A percentile compares a stretch with the other conserved stretches of the same genome.
Conservation (phyloP, 2,797 vertebrate genomes). For the Coluber constrictor region DNA sequence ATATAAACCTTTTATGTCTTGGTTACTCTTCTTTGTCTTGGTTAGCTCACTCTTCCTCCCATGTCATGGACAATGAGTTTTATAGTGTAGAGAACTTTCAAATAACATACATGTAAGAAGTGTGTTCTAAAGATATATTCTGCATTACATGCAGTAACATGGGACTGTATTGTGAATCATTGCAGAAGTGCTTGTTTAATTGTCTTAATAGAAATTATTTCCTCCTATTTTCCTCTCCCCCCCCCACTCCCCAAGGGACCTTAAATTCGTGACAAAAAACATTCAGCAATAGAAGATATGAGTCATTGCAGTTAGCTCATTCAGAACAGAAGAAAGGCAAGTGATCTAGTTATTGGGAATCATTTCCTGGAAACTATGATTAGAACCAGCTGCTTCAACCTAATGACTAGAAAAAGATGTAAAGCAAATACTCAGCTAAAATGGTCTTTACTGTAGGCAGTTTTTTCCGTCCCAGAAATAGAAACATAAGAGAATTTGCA, state of each 20-base stretch:
- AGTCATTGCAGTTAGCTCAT: slow-evolving; percentile 72
- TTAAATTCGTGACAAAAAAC: slow-evolving; percentile 46
- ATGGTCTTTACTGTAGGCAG: not conserved
- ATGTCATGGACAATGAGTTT: not conserved
- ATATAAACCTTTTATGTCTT: not conserved
- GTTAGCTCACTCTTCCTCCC: not conserved
- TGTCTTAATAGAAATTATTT: not conserved
- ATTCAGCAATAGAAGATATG: slow-evolving; percentile 64
- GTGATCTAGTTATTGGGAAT: slow-evolving; percentile 37
- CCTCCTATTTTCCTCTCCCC: not conserved
- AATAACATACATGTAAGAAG: slow-evolving; percentile 32
- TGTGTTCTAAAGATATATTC: not conserved
- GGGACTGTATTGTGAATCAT: not conserved
- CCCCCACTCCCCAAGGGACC: not conserved
- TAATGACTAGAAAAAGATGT: not conserved
- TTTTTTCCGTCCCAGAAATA: not conserved
- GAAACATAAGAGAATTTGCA: not conserved
- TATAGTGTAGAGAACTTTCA: not conserved
- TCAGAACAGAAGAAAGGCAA: slow-evolving; percentile 52
- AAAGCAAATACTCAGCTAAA: not conserved
- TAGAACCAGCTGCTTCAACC: slow-evolving; percentile 18
- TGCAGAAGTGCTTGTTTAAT: slow-evolving; percentile 18
- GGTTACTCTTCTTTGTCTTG: not conserved
- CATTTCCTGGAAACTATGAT: slow-evolving; percentile 18
- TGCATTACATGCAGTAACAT: not conserved